Evolutionary conservation across 2,797 vertebrate species (phyloP), one percentile per base, ranked within the genome.

Genomic region (Craterocephalus amniculus): DNA sequence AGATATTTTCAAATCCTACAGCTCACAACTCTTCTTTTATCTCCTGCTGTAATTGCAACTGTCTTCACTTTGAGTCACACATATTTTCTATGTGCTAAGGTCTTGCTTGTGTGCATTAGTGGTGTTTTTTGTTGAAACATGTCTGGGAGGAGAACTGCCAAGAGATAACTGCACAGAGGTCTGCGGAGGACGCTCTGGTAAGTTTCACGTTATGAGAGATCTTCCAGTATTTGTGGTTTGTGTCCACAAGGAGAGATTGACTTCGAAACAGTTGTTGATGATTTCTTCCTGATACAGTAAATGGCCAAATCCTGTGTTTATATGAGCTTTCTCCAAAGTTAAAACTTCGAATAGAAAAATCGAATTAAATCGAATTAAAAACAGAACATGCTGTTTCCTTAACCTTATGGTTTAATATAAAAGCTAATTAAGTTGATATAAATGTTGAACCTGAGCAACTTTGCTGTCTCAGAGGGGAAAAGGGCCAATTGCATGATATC

Each of bases 41-140:
- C 65, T 75, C 35, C 58, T 72, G 73, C 75, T 88, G 75, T 78
- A 81, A 81, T 82, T 89, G 48, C 70, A 80, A 78, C 76, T 76
- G 58, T 74, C 81, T 67, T 67, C 43, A 55, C 59, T 79, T 80
- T 78, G 66, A 80, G 62, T 80, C 71, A 78, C 70, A 80, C 79
- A 75, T 75, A 67, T 76, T 36, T 55, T 51, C 10, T 32, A 58
- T 59, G 26, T 90, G 79, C 92, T 82, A 78, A 79, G 86, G 77
- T n/a, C n/a, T n/a, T n/a, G n/a, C 69, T 67, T 84, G 79, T 88
- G 83, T 88, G 64, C 63, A 78, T 76, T 74, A 51, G 14, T 10
- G 6, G 38, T 24, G 26, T 72, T 79, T 89, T 88, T 88, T 80
- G 70, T 75, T 74, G 59, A 84, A 78, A 84, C 87, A 85, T 82